Evolutionary conservation across 2,113 vertebrate species (phyloP).

Genomic region (Actenoides lindsayi): DNA sequence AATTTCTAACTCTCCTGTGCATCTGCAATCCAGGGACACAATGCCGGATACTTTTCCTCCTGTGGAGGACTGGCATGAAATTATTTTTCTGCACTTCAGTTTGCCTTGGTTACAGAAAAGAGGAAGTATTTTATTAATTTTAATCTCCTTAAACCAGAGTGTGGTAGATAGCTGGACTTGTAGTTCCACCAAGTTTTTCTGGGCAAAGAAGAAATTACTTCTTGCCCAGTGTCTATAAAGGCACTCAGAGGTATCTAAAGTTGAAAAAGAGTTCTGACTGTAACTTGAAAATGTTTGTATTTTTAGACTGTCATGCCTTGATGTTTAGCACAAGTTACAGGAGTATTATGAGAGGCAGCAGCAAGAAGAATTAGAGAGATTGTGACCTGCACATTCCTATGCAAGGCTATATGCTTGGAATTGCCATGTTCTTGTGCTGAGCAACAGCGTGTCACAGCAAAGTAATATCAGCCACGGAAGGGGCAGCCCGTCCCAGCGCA

Average conservation of each 20-base stretch:
- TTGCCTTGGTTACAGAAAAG: background rate
- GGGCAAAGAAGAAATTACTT: background rate
- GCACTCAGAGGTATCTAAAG: background rate
- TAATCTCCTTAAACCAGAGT: background rate
- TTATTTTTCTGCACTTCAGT: background rate
- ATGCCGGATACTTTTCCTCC: conserved; percentile 4
- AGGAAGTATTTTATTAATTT: conserved; percentile 28
- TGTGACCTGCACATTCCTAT: background rate
- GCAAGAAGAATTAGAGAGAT: background rate
- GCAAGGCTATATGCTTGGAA: background rate
- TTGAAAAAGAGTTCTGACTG: background rate
- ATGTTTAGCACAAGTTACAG: background rate
- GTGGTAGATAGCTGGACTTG: background rate
- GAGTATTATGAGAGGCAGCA: background rate
- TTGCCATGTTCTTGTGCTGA: background rate
- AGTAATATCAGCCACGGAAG: background rate
- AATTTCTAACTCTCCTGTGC: background rate
- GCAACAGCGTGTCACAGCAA: background rate
- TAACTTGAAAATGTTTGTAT: background rate
- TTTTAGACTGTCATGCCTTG: background rate
- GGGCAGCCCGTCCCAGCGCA: rapidly evolving
- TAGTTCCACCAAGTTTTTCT: background rate
- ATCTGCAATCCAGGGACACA: background rate
- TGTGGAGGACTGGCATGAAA: background rate
- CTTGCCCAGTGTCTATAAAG: background rate